Percentiles rank a stretch among this genome's conserved stretches.
phyloP scores from a whole-genome alignment of 1,140 invertebrate species.

The Elymnias hypermnestra region DNA sequence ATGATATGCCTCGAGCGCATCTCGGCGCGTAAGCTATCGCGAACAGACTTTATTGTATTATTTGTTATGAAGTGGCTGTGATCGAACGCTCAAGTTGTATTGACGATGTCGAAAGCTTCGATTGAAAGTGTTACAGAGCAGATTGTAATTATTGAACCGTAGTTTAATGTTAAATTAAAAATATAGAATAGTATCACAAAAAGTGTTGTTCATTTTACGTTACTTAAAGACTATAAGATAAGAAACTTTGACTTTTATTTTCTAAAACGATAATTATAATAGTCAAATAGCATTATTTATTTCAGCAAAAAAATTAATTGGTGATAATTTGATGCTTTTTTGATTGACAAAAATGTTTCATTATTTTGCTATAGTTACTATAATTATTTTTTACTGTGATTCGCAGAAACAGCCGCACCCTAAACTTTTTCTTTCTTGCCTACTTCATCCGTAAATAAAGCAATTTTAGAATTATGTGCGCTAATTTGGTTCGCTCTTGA shows the following conservation, averaged over 20 bases:
- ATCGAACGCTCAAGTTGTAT: constrained; percentile 32
- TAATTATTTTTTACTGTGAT: background rate
- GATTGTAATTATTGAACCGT: too few species aligned
- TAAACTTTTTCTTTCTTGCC: constrained; percentile 3
- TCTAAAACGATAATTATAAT: too few species aligned
- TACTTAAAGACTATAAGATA: too few species aligned
- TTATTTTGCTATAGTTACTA: too few species aligned
- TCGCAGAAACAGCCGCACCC: background rate
- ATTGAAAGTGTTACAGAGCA: constrained; percentile 2
- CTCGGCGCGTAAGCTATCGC: constrained; percentile 28
- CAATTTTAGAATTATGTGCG: constrained; percentile 20
- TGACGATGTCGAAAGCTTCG: constrained; percentile 1
- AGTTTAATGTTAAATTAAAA: too few species aligned
- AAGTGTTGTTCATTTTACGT: too few species aligned
- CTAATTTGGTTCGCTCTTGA: constrained; percentile 21
- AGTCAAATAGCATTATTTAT: too few species aligned
- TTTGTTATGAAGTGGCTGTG: constrained; percentile 63
- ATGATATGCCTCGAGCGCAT: constrained; percentile 36
- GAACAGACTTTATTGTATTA: constrained; percentile 35
- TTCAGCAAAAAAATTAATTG: too few species aligned
- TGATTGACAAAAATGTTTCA: too few species aligned
- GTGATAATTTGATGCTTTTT: too few species aligned
- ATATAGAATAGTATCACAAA: too few species aligned
- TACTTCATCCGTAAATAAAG: constrained; percentile 9
- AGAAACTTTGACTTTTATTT: too few species aligned